phyloP scores from a whole-genome alignment of 2,113 vertebrate genomes.

The Chamaea fasciata region DNA sequence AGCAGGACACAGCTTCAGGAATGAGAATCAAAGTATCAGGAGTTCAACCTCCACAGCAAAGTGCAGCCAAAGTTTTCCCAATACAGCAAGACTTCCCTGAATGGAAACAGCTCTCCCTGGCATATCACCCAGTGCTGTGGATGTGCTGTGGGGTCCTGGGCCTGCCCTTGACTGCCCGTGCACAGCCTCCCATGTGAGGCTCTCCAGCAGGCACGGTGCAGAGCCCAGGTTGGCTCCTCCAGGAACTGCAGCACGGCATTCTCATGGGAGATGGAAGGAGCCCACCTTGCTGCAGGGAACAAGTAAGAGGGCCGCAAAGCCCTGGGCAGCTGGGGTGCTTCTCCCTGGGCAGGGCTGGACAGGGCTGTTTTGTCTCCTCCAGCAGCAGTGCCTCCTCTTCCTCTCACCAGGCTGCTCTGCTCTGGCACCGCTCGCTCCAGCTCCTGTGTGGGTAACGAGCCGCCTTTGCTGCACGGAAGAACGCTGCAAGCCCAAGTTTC shows the following conservation, averaged over 20 bases:
- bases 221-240: not conserved
- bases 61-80: not conserved
- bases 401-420: not conserved
- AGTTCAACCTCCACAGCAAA: not conserved
- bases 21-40: not conserved
- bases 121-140: accelerated
- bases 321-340: not conserved
- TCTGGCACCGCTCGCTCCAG: not conserved
- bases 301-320: not conserved
- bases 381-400: not conserved
- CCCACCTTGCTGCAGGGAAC: accelerated
- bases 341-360: not conserved
- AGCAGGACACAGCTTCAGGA: not conserved
- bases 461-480: not conserved
- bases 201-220: not conserved
- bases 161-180: accelerated
- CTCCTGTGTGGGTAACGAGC: not conserved
- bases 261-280: not conserved
- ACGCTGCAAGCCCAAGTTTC: conserved; percentile 1
- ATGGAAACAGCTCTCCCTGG: not conserved
- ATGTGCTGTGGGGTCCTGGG: not conserved
- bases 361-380: not conserved
- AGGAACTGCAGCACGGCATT: accelerated
- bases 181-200: accelerated
- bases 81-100: not conserved